Conservation (phyloP, 1,140 invertebrate species). For the Dreissena polymorpha region DNA sequence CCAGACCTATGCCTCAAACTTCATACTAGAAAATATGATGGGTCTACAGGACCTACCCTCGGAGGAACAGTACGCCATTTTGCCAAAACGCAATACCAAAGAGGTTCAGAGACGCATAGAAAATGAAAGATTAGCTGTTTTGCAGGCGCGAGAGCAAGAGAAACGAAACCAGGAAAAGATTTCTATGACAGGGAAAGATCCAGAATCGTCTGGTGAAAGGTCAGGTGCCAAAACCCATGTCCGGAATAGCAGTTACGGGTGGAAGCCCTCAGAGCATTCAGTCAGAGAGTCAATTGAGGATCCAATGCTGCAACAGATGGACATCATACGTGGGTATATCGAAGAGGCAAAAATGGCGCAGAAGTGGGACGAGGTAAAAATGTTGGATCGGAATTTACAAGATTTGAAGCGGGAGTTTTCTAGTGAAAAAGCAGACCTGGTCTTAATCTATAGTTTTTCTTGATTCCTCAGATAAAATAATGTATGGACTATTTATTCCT, state of each 20-base stretch:
- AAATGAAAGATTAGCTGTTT: slow-evolving; percentile 71
- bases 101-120: slow-evolving; percentile 76
- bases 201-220: slow-evolving; percentile 50
- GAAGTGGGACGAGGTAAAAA: slow-evolving; percentile 82
- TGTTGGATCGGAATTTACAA: slow-evolving; percentile 92
- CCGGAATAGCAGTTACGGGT: slow-evolving; percentile 70
- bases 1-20: slow-evolving; percentile 82
- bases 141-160: slow-evolving; percentile 72
- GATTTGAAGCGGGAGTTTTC: slow-evolving; percentile 92
- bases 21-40: slow-evolving; percentile 87
- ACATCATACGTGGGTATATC: slow-evolving; percentile 94
- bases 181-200: slow-evolving; percentile 5
- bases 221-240: slow-evolving; percentile 40
- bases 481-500: too few relatives aligned
- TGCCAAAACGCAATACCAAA: slow-evolving; percentile 82
- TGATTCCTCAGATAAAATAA: background rate
- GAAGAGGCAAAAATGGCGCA: slow-evolving; percentile 90
- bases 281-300: slow-evolving; percentile 82
- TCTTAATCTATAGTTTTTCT: slow-evolving; percentile 27
- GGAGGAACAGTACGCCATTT: slow-evolving; percentile 84
- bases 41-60: slow-evolving; percentile 87
- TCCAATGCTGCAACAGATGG: slow-evolving; percentile 96
- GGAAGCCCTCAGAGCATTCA: slow-evolving; percentile 70
- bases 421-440: slow-evolving; percentile 68
- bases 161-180: slow-evolving; percentile 55